Percentiles rank a stretch among this genome's conserved stretches.
phyloP scores from a whole-genome alignment of 2,797 vertebrate genomes.

The Danio choprae region DNA sequence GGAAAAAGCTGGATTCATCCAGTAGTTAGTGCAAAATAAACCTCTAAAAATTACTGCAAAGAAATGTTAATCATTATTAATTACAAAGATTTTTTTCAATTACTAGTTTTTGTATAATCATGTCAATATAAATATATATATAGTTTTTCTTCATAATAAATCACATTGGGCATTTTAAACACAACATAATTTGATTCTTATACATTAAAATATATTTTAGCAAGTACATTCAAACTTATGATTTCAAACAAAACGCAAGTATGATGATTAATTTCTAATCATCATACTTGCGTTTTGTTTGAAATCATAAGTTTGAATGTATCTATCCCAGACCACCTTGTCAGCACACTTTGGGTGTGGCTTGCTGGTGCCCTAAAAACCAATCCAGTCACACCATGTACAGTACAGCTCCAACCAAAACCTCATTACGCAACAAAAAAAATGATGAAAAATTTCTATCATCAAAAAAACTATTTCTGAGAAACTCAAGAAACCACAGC shows the following conservation, averaged over 20 bases:
- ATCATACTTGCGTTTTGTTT: too few relatives aligned
- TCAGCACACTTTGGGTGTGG: not conserved
- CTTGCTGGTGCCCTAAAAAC: not conserved
- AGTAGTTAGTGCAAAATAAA: not conserved
- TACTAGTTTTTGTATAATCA: not conserved
- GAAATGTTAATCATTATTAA: not conserved
- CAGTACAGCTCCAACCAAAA: conserved; percentile 2
- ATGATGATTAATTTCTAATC: too few relatives aligned
- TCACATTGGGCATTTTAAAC: not conserved
- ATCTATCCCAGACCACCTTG: not conserved
- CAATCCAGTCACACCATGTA: not conserved
- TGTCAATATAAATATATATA: not conserved
- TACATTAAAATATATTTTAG: not conserved
- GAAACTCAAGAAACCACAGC: not conserved
- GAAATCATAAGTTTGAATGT: not conserved
- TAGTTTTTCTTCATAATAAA: not conserved
- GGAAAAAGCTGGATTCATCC: too few relatives aligned
- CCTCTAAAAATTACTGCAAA: not conserved
- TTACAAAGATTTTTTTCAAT: not conserved
- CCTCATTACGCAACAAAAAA: not conserved
- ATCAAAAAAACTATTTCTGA: not conserved
- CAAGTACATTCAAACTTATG: too few relatives aligned
- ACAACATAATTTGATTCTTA: not conserved
- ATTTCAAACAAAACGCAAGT: too few relatives aligned
- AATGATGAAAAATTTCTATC: not conserved